These are phyloP conservation scores for Synanthedon myopaeformis DNA, from an alignment of 2,888 invertebrate species.

Conservation along the genomic window DNA sequence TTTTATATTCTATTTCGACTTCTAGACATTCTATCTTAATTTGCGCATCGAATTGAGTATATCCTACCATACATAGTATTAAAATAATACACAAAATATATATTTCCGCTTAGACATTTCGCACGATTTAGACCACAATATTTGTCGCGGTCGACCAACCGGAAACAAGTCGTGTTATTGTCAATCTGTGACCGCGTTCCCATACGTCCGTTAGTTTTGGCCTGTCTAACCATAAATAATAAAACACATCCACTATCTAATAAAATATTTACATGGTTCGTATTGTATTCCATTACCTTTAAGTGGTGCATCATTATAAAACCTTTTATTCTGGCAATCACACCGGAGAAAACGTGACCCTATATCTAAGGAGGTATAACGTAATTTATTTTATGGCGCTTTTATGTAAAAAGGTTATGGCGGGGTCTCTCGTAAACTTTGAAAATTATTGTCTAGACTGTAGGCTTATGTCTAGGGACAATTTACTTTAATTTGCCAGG, in stretches of 20 bases:
- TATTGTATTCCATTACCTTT: not conserved
- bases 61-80: too few relatives aligned
- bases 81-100: not conserved
- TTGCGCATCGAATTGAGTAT: too few relatives aligned
- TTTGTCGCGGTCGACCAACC: constrained; percentile 1
- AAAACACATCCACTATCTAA: too few relatives aligned
- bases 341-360: not conserved
- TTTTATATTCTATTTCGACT: too few relatives aligned
- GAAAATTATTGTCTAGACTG: not conserved
- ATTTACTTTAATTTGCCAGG: not conserved
- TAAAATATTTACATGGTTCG: too few relatives aligned
- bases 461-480: not conserved
- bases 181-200: constrained; percentile 1
- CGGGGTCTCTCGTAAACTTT: not conserved
- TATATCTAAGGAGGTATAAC: not conserved
- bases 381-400: not conserved
- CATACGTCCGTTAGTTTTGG: not conserved
- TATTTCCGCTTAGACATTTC: not conserved
- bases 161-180: constrained; percentile 4
- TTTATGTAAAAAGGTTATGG: not conserved
- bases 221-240: not conserved
- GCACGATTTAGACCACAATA: not conserved
- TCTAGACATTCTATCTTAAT: too few relatives aligned
- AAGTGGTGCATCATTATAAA: not conserved
- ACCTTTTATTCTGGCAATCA: not conserved